Base-by-base conservation (phyloP, 2,888 invertebrate species). In the Barypeithes pellucidus region DNA sequence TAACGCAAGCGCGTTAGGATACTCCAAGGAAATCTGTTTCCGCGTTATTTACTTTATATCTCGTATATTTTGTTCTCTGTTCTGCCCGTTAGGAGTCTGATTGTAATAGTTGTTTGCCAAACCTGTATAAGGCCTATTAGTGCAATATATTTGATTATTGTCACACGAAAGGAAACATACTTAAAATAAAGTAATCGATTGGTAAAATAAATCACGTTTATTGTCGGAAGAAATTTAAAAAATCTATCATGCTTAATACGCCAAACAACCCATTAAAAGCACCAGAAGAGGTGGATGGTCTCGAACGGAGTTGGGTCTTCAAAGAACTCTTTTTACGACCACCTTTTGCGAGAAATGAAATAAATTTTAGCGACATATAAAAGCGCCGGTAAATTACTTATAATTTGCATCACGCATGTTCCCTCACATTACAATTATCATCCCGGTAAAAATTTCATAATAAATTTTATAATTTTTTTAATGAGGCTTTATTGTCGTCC, bases 351-450 rank as follows among this genome's bases (percentile, higher is more conserved):
- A 62, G 69, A 68, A 68, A 73, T 14, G 65, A 72, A 69, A 73
- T 73, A 73, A 77, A 77, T 73, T 76, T 77, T 76, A 78, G 78
- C 76, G 79, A 77, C 79, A 79, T 79, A 81, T 82, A 81, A 82
- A 81, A 80, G 63, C 71, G 45, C 59, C 75, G 70, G 74, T 65
- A 76, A 79, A 73, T 73, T 73, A 57, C 69, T 69, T 65, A 69
- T 83, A 83, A 84, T 84, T 84, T 84, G 83, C 84, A 84, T 84
- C 79, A 83, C 83, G 81, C 82, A 84, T 84, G 82, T 82, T 76
- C 78, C 80, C 82, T 82, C 84, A 84, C 84, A 84, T 81, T 83
- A 82, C 82, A 82, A 82, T 84, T 82, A 83, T 77, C 73, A 70
- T 76, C 80, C 77, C 79, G 41, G 74, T 74, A 72, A 70, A 54